These are phyloP conservation scores for Mythimna lalbum DNA, from an alignment of 2,888 invertebrate genomes.

Conservation along the genomic window DNA sequence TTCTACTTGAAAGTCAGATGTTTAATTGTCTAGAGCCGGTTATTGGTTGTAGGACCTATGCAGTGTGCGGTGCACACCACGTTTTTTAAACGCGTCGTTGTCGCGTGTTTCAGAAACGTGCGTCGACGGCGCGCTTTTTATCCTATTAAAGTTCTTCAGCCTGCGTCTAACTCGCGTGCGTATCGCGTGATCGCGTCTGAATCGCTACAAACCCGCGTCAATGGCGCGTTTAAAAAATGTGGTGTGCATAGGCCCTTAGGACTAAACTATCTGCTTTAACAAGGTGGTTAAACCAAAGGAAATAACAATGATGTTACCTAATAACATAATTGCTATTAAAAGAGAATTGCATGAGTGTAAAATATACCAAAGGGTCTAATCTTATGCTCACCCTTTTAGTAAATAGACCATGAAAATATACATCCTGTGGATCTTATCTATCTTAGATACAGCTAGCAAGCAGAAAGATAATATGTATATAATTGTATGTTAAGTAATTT, in stretches of 20 bases:
- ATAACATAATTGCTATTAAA: too few species aligned
- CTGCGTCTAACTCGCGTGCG: too few species aligned
- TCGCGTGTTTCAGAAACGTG: too few species aligned
- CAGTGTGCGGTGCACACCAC: too few species aligned
- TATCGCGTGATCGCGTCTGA: too few species aligned
- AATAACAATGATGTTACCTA: neutral
- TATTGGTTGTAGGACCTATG: neutral
- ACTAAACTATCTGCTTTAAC: neutral
- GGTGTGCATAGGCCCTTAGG: neutral
- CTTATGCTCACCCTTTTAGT: neutral
- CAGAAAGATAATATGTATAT: neutral
- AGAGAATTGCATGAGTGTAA: neutral
- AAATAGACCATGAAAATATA: slow-evolving; percentile 9
- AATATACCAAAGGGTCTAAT: neutral
- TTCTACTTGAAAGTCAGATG: neutral
- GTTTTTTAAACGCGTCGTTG: too few species aligned
- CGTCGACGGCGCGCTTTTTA: too few species aligned
- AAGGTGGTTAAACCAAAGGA: neutral
- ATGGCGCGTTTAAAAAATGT: too few species aligned
- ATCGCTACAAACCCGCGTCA: too few species aligned
- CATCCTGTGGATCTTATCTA: neutral
- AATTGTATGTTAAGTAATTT: neutral
- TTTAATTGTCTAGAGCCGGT: neutral
- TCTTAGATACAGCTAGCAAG: neutral
- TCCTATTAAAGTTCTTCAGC: too few species aligned